Base-by-base conservation (phyloP, 2,797 vertebrate genomes). In the Melanotaenia maccullochi region DNA sequence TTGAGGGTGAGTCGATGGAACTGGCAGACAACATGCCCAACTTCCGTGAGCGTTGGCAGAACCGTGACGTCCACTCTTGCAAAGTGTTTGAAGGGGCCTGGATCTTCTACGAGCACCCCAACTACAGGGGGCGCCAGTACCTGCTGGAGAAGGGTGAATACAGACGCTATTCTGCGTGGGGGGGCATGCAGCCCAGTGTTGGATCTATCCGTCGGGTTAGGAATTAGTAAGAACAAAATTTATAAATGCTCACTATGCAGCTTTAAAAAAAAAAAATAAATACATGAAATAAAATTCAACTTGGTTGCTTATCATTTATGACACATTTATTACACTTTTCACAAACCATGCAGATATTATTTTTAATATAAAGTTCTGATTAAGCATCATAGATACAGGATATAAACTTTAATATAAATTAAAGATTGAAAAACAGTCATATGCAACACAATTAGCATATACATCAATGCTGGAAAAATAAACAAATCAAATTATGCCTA, bases 61-160 rank as follows among this genome's bases (percentile, higher is more conserved):
- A 25, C 65, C 83, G 89, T 0, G 92, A 95, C 57, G 72, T 96
- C 67, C 92, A 95, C 0, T 95, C 95, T 79, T 95, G 93, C 88
- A 93, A 93, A 72, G 94, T 96, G 75, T 85, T 94, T 62, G 92
- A 95, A 2, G 94, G 95, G 0, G 82, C 90, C 59, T 90, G 95
- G 95, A 76, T 95, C 71, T 96, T 90, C 69, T 85, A 79, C 0
- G 85, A 91, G 73, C 76, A 87, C 3, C 74, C 95, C 30, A 95
- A 95, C 87, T 96, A 94, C 87, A 92, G 87, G 4, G 95, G 95
- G 58, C 84, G 93, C 71, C 96, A 96, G 89, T 95, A 95, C 81
- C 87, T 96, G 84, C 90, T 96, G 87, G 92, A 95, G 85, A 93
- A 90, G 81, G 94, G 94, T 6, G 93, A 94, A n/a, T 95, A 95